Evolutionary conservation across 2,888 invertebrate species (phyloP).

Genomic region (Trisateles emortualis): DNA sequence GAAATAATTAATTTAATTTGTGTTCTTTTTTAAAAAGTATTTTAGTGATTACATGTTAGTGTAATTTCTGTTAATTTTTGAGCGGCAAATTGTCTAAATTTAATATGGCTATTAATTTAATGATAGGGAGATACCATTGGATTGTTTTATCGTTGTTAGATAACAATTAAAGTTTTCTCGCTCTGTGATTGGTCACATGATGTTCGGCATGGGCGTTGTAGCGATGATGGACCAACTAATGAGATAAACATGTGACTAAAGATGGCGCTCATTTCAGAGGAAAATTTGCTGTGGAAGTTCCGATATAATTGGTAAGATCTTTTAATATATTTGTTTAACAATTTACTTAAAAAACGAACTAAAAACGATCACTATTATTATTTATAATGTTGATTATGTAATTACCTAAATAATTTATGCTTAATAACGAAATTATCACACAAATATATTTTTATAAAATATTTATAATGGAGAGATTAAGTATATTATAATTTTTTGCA

Average conservation of each 20-base stretch:
- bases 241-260: constrained; percentile 82
- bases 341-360: no score
- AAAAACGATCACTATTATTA: background rate
- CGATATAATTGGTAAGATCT: constrained; percentile 64
- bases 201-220: constrained; percentile 59
- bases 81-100: constrained; percentile 51
- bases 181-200: constrained; percentile 81
- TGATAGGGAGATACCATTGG: constrained; percentile 52
- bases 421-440: no score
- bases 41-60: constrained; percentile 18
- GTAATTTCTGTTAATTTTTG: constrained; percentile 19
- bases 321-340: constrained; percentile 22
- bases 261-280: constrained; percentile 75
- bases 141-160: constrained; percentile 52
- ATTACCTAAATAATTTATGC: no score
- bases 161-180: constrained; percentile 56
- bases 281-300: constrained; percentile 55
- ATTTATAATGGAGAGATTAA: no score
- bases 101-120: constrained; percentile 29
- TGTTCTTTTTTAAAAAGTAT: constrained; percentile 22
- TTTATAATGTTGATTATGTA: constrained; percentile 9
- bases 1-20: constrained; percentile 25
- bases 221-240: constrained; percentile 61
- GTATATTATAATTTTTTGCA: no score
- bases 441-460: no score